phyloP scores from a whole-genome alignment of 2,797 vertebrate genomes.

The Oophaga sylvatica region DNA sequence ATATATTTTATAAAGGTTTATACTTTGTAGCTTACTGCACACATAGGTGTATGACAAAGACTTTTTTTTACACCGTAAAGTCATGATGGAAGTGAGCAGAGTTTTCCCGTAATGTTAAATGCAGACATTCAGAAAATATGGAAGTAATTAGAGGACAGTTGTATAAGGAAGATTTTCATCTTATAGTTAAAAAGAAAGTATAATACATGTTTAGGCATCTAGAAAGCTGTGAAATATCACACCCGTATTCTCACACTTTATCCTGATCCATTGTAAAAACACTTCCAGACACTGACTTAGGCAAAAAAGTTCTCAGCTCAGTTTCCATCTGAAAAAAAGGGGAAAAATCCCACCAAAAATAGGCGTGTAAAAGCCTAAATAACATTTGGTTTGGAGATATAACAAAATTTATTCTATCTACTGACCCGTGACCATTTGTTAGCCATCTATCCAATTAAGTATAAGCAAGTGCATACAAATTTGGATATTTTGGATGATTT shows the following conservation, averaged over 20 bases:
- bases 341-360: neutral
- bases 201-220: constrained; percentile 45
- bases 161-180: constrained; percentile 54
- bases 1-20: neutral
- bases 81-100: neutral
- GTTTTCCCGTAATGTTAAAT: constrained; percentile 44
- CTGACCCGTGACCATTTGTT: neutral
- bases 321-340: constrained; percentile 16
- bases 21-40: neutral
- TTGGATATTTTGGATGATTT: neutral
- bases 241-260: constrained; percentile 56
- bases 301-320: neutral
- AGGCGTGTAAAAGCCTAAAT: constrained; percentile 37
- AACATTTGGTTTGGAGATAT: constrained; percentile 20
- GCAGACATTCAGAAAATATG: constrained; percentile 50
- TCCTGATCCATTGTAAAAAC: constrained; percentile 42
- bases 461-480: neutral
- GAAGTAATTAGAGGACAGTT: constrained; percentile 56
- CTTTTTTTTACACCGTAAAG: neutral
- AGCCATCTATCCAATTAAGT: neutral
- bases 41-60: neutral
- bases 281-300: constrained; percentile 50
- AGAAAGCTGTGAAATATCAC: constrained; percentile 61
- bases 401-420: neutral
- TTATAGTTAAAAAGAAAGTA: constrained; percentile 30